A percentile compares a stretch with the other conserved stretches of the same genome.
Evolutionary conservation across 2,888 invertebrate genomes (phyloP).

Genomic region (Atethmia centrago): DNA sequence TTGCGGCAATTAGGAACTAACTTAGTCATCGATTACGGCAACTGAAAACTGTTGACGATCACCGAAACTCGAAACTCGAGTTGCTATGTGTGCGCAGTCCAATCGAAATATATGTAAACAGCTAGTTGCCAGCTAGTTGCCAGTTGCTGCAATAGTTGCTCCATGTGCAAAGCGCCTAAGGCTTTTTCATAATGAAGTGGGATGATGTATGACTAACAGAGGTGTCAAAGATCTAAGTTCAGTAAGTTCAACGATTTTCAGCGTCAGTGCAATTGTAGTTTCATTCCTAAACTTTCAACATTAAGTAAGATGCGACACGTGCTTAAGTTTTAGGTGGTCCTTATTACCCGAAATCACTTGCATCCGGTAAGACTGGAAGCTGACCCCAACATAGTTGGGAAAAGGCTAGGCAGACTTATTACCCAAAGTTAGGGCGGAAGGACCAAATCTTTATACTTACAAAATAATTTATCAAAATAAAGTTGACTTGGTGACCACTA

Average conservation of each 20-base stretch:
- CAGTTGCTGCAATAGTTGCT: no score
- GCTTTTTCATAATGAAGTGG: constrained; percentile 8
- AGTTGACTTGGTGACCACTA: neutral
- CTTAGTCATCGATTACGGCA: no score
- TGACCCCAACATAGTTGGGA: no score
- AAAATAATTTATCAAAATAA: neutral
- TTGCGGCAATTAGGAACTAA: no score
- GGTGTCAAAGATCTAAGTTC: neutral
- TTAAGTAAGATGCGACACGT: neutral
- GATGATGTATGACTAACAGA: neutral
- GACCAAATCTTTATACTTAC: neutral
- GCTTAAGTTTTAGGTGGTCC: neutral
- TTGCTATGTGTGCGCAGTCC: no score
- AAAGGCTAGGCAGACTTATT: no score
- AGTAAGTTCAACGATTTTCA: neutral
- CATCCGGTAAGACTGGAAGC: no score
- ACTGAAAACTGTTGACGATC: no score
- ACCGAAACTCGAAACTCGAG: no score
- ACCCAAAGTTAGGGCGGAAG: neutral
- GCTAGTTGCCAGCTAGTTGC: no score
- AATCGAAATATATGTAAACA: no score
- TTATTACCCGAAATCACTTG: neutral
- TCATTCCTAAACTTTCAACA: neutral
- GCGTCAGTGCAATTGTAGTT: neutral
- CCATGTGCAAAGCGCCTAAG: no score